phyloP scores from a whole-genome alignment of 2,888 invertebrate species.

The Stenolophus ochropezus region DNA sequence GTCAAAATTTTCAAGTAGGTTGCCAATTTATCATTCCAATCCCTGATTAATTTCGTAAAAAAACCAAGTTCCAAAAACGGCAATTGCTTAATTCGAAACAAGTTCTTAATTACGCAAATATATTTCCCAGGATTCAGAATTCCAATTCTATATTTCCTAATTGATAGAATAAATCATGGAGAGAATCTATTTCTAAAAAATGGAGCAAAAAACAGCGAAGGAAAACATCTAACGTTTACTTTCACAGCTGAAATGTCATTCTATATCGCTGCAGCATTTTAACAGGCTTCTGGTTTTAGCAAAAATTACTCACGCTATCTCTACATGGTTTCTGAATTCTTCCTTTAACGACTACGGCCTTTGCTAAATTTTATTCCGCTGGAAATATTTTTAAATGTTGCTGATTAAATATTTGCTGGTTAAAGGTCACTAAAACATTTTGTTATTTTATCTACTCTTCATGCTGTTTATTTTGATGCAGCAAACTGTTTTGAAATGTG shows the following conservation, averaged over 20 bases:
- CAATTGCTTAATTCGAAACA: constrained; percentile 24
- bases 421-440: constrained; percentile 41
- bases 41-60: background rate
- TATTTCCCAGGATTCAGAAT: background rate
- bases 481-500: background rate
- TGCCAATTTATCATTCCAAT: background rate
- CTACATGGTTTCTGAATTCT: constrained; percentile 36
- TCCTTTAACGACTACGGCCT: background rate
- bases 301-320: constrained; percentile 28
- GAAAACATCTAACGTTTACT: constrained; percentile 24
- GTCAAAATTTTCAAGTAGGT: background rate
- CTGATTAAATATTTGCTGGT: constrained; percentile 44
- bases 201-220: constrained; percentile 7
- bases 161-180: constrained; percentile 5
- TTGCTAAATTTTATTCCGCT: background rate
- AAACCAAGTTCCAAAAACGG: constrained; percentile 4
- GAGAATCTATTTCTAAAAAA: constrained; percentile 28
- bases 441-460: constrained; percentile 16
- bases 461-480: constrained; percentile 34
- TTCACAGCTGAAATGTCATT: constrained; percentile 37
- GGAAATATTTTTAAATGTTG: constrained; percentile 21
- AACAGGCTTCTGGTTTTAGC: constrained; percentile 42
- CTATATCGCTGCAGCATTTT: constrained; percentile 8
- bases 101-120: constrained; percentile 2
- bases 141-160: constrained; percentile 3